phyloP scores from a whole-genome alignment of 2,797 vertebrate genomes.

The Rhinoraja longicauda region DNA sequence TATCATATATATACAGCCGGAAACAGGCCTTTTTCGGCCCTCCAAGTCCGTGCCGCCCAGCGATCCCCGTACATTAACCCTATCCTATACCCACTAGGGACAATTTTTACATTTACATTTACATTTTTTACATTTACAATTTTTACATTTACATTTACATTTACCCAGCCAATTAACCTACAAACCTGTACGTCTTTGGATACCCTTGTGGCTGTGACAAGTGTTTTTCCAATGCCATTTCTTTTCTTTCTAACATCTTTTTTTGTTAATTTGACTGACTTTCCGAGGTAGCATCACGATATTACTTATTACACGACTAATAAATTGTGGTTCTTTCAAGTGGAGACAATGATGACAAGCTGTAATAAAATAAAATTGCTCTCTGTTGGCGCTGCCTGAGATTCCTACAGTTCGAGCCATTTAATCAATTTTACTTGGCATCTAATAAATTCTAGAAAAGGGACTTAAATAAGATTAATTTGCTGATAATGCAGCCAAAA shows the following conservation, averaged over 20 bases:
- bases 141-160: too few species aligned
- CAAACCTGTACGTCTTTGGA: too few species aligned
- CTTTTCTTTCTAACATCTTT: neutral
- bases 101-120: too few species aligned
- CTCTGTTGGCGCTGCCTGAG: neutral
- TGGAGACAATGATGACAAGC: constrained; percentile 22
- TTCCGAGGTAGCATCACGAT: neutral
- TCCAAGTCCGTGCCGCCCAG: too few species aligned
- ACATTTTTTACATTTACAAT: too few species aligned
- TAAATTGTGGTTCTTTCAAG: constrained; percentile 18
- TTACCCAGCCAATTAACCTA: too few species aligned
- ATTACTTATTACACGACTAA: neutral
- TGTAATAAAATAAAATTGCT: constrained; percentile 33
- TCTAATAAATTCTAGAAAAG: constrained; percentile 11
- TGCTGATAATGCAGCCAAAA: neutral
- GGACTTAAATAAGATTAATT: constrained; percentile 11
- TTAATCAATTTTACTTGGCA: constrained; percentile 38
- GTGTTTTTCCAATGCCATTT: neutral
- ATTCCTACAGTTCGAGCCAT: constrained; percentile 1
- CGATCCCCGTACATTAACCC: too few species aligned
- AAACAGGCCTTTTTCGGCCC: too few species aligned
- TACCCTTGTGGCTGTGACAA: neutral
- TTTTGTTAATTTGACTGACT: neutral
- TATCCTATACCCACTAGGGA: too few species aligned
- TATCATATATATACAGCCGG: too few species aligned